Conservation (phyloP, 2,797 vertebrate species). For the Enteromius fasciolatus region DNA sequence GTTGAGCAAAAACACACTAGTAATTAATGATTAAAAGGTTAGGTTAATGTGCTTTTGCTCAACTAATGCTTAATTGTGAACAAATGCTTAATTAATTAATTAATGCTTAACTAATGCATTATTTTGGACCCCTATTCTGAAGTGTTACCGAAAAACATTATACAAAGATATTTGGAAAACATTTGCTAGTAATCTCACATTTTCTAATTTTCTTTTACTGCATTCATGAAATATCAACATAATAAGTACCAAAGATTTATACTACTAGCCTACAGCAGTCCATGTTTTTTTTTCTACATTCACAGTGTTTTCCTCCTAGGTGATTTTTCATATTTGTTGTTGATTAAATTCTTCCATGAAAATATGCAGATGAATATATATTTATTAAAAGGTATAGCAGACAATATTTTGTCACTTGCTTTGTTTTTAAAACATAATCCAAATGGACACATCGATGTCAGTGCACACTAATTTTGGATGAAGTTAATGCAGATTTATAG, state of each 20-base stretch:
- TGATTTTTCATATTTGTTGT: slow-evolving; percentile 25
- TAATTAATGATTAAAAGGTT: no score
- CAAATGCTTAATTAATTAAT: no score
- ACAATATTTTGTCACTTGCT: slow-evolving; percentile 2
- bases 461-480: not conserved
- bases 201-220: not conserved
- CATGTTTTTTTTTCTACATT: not conserved
- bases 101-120: no score
- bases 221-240: not conserved
- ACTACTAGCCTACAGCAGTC: not conserved
- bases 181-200: not conserved
- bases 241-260: slow-evolving; percentile 1
- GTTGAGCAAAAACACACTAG: no score
- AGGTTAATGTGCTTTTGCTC: no score
- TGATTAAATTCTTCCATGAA: not conserved
- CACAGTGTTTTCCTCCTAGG: not conserved
- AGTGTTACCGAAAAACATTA: not conserved
- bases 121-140: no score
- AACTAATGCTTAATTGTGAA: no score
- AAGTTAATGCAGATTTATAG: slow-evolving; percentile 6
- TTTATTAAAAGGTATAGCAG: not conserved
- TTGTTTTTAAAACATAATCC: not conserved
- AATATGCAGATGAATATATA: not conserved
- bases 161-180: not conserved
- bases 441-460: not conserved